Evolutionary conservation across 2,113 vertebrate genomes (phyloP), one percentile per base, ranked within the genome.

Genomic region (Gymnobelideus leadbeateri): DNA sequence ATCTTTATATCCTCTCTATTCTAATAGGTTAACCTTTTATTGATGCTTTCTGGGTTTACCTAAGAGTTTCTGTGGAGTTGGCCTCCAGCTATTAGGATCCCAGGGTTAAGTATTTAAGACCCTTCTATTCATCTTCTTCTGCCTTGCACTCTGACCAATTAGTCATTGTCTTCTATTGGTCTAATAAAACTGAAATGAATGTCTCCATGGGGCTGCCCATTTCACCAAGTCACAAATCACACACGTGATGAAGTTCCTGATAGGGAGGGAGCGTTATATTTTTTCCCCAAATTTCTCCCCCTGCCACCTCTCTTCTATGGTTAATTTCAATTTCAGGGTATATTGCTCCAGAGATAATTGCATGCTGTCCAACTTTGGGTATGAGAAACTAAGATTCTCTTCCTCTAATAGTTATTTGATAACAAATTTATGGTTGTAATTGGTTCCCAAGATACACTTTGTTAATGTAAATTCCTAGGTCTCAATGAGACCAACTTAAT

Each of bases 291-390:
- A 92, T 61, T 23, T 11, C 2, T 28, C 90, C 47, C 93, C 89
- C 53, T 19, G 2, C 51, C 57, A 24, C 37, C 37, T 49, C 84
- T 51, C 90, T 47, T 53, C 89, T 51, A n/a, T 61, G 50, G 89
- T 55, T 91, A 21, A 50, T 77, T 94, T 96, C 91, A 90, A 96
- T 93, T 94, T 61, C 91, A 77, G 57, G 46, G 94, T 50, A 52
- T 19, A 52, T 51, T 92, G 49, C 61, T 92, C 77, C 93, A 91
- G n/a, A 61, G 10, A 43, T 89, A 92, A 91, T 26, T 54, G 92
- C 37, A 28, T 55, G 89, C 52, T 84, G 50, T 84, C 55, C 50
- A 55, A 49, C 89, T 49, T 95, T 51, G n/a, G 52, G n/a, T 50
- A 46, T 28, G 61, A 55, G 93, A 89, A 94, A 91, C 93, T 55